Conservation (phyloP, 2,113 vertebrate species). For the Prionailurus viverrinus region DNA sequence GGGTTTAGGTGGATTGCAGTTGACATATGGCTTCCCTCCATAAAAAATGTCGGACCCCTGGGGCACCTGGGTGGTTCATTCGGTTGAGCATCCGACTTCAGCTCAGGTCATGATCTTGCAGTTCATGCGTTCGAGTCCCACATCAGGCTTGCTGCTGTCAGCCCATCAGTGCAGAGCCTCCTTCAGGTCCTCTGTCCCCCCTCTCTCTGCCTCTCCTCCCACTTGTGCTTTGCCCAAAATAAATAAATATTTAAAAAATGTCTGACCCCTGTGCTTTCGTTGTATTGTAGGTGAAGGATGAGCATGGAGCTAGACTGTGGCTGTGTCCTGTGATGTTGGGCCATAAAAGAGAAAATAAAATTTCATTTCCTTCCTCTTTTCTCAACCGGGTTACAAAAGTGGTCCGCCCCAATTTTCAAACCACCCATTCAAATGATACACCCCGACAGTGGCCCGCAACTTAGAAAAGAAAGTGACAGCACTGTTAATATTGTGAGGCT, state of each 20-base stretch:
- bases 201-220: too few relatives aligned
- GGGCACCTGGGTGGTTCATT: too few relatives aligned
- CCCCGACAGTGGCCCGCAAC: background rate
- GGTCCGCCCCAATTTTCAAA: background rate
- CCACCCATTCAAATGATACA: background rate
- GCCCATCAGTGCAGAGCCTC: too few relatives aligned
- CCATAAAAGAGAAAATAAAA: background rate
- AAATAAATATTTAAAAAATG: too few relatives aligned
- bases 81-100: too few relatives aligned
- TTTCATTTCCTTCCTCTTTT: background rate
- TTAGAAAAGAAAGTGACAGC: background rate
- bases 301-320: background rate
- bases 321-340: background rate
- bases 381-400: background rate
- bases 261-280: background rate
- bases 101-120: too few relatives aligned
- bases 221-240: too few relatives aligned
- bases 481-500: background rate
- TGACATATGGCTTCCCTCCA: background rate
- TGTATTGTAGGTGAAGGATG: background rate
- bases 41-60: rapidly evolving
- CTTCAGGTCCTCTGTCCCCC: too few relatives aligned
- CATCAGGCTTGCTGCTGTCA: too few relatives aligned
- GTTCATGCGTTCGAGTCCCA: too few relatives aligned
- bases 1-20: too few relatives aligned